Conservation (phyloP, 1,140 invertebrate species). For the Platorchestia sp. region DNA sequence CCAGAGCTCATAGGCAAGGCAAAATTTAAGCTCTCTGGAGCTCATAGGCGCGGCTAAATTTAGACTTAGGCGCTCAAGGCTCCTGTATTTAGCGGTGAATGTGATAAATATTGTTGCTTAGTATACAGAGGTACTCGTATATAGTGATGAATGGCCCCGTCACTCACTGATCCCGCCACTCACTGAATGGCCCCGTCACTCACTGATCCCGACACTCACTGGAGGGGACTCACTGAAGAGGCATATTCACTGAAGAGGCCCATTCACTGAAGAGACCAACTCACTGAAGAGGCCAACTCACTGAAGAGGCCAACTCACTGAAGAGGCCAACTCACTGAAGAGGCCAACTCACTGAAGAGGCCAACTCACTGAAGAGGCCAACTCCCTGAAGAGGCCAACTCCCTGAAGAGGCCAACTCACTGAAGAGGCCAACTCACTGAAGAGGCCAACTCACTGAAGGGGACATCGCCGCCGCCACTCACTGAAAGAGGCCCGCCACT, state of each 20-base stretch:
- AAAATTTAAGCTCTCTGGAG: too few relatives aligned
- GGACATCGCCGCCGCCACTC: background rate
- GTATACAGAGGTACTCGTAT: too few relatives aligned
- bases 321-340: background rate
- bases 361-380: too few relatives aligned
- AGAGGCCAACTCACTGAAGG: background rate
- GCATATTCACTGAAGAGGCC: background rate
- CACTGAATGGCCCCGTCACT: background rate
- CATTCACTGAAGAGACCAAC: background rate
- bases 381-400: conserved; percentile 1
- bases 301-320: background rate
- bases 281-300: background rate
- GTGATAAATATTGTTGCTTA: too few relatives aligned
- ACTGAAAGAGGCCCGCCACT: conserved; percentile 50
- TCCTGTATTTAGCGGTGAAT: too few relatives aligned
- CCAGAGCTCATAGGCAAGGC: too few relatives aligned
- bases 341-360: conserved; percentile 10
- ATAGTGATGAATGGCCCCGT: too few relatives aligned
- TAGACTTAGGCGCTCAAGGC: too few relatives aligned
- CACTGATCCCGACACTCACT: background rate
- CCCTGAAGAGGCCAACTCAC: background rate
- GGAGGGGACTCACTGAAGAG: background rate
- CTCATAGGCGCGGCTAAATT: too few relatives aligned
- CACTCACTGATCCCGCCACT: too few relatives aligned
- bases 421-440: background rate